Evolutionary conservation across 2,797 vertebrate genomes (phyloP), one percentile per base, ranked within the genome.

Genomic region (Cyclopterus lumpus): DNA sequence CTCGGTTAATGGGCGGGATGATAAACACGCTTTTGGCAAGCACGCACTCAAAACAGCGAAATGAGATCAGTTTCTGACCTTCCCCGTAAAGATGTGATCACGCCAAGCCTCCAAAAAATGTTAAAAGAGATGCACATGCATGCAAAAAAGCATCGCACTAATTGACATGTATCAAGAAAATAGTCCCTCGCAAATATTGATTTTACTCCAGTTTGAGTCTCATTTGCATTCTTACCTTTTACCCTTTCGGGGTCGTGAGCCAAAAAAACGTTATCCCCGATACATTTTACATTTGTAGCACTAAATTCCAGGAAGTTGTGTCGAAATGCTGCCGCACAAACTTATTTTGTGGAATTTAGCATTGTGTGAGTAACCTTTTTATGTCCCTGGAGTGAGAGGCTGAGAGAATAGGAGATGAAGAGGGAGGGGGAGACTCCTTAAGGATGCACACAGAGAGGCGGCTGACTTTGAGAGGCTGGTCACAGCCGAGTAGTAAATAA

Each of bases 401-500:
- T 40, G 42, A 18, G 58, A 40, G 77, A 65, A 55, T 30, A 54
- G 66, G 64, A 76, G 70, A 75, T 65, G 58, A 42, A 60, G 54
- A 49, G 58, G 22, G 60, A 57, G 59, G 61, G 75, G 61, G 75
- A 48, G 59, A 42, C 83, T 83, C 59, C 64, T 78, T 67, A 72
- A 75, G 81, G 70, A 81, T 79, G 79, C 77, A 46, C 77, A 46
- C 67, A 46, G 70, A 24, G 59, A 71, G 69, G 76, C 73, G 62
- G 26, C 81, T 14, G 81, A 71, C 72, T 85, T 82, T 85, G 74
- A 83, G 71, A 92, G 91, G 86, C 89, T 55, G 82, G 86, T 91
- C 91, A 89, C 86, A 84, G 82, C 88, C 77, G 80, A 91, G 73
- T 67, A 83, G 91, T 88, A 93, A 93, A 91, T 91, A 91, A 92